phyloP scores from a whole-genome alignment of 2,797 vertebrate species.

The Neoniphon sammara region DNA sequence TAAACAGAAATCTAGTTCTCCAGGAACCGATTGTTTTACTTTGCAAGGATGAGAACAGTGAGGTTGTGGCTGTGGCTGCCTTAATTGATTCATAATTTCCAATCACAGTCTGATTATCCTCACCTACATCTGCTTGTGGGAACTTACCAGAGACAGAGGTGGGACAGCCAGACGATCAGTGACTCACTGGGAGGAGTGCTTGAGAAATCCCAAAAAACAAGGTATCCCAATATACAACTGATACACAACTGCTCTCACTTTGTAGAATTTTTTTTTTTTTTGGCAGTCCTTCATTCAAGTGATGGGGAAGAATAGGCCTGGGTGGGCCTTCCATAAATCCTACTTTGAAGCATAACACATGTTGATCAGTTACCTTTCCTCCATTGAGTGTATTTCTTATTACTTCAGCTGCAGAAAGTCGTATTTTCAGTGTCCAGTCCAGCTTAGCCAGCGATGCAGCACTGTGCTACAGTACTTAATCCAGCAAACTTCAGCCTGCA shows the following conservation, averaged over 20 bases:
- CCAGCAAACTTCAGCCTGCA: neutral
- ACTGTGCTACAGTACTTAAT: neutral
- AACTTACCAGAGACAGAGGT: neutral
- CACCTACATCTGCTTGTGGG: neutral
- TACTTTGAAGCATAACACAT: too few species aligned
- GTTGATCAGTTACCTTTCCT: too few species aligned
- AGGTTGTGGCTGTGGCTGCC: slow-evolving; percentile 29
- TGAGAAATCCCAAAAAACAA: too few species aligned
- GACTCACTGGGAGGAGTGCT: too few species aligned
- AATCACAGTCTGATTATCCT: slow-evolving; percentile 28
- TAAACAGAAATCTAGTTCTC: slow-evolving; percentile 40
- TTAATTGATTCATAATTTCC: slow-evolving; percentile 23
- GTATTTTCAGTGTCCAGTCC: neutral
- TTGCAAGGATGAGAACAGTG: slow-evolving; percentile 30
- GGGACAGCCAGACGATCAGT: neutral
- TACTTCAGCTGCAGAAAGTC: too few species aligned
- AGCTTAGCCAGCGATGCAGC: neutral
- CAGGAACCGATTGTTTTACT: slow-evolving; percentile 24
- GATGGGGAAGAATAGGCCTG: too few species aligned
- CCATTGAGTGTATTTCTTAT: too few species aligned
- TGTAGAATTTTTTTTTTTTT: neutral
- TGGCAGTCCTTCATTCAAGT: neutral
- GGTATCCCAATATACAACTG: too few species aligned
- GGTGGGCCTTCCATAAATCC: too few species aligned
- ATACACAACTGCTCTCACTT: too few species aligned